phyloP scores from a whole-genome alignment of 2,797 vertebrate genomes.

The Myotis daubentonii region DNA sequence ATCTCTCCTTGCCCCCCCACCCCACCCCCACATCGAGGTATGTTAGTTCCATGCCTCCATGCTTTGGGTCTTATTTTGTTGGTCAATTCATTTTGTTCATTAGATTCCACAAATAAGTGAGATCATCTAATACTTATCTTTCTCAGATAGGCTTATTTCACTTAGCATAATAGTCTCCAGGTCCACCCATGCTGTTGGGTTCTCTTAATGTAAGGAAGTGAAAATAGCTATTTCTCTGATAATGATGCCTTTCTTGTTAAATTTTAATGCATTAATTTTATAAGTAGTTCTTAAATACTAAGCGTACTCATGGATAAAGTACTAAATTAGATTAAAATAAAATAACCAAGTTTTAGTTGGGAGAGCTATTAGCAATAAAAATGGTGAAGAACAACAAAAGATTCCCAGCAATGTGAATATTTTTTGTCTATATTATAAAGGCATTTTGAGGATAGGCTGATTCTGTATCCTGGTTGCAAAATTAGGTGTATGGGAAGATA shows the following conservation, averaged over 20 bases:
- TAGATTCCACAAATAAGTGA: too few species aligned
- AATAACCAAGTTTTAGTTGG: background rate
- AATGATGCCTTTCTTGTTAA: background rate
- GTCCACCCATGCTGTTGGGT: background rate
- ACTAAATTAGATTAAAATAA: background rate
- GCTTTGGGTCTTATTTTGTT: too few species aligned
- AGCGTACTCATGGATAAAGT: background rate
- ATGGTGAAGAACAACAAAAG: background rate
- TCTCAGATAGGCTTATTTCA: too few species aligned
- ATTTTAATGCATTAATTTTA: background rate
- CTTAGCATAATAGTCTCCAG: too few species aligned
- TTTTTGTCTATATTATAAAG: background rate
- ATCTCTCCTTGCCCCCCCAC: too few species aligned
- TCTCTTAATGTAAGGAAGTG: background rate
- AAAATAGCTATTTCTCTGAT: background rate
- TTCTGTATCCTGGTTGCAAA: background rate
- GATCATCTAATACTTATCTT: too few species aligned
- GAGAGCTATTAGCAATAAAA: background rate
- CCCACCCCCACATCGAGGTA: too few species aligned
- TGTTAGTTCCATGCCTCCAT: too few species aligned
- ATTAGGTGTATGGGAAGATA: background rate
- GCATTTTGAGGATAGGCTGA: background rate
- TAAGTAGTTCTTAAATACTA: conserved; percentile 11
- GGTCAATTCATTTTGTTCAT: too few species aligned
- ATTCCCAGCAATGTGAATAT: background rate